Conservation (phyloP, 2,797 vertebrate species). For the Poecilia picta region DNA sequence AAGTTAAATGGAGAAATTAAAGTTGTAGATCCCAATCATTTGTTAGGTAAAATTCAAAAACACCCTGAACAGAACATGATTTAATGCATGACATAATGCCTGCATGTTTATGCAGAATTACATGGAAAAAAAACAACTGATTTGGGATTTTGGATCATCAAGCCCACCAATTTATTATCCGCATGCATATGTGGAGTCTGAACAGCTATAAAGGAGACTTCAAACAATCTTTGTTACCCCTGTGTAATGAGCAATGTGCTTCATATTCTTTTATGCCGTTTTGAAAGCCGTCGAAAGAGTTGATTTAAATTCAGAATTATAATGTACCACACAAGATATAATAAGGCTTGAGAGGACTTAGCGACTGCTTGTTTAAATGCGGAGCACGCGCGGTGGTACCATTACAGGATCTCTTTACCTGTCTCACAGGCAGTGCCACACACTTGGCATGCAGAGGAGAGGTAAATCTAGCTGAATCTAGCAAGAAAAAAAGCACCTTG, state of each 20-base stretch:
- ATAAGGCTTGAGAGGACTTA: slow-evolving; percentile 30
- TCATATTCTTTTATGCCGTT: slow-evolving; percentile 28
- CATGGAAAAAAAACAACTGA: background rate
- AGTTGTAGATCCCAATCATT: slow-evolving; percentile 7
- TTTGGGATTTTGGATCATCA: slow-evolving; percentile 9
- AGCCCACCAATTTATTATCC: background rate
- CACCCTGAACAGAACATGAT: slow-evolving; percentile 1
- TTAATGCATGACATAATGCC: slow-evolving; percentile 10
- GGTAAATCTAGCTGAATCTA: slow-evolving; percentile 42
- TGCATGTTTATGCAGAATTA: slow-evolving; percentile 4
- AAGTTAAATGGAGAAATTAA: slow-evolving; percentile 11
- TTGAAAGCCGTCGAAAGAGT: slow-evolving; percentile 42
- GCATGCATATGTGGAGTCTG: background rate
- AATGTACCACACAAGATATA: slow-evolving; percentile 50
- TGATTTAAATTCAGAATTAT: slow-evolving; percentile 55
- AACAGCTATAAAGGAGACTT: background rate
- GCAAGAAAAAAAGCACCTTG: slow-evolving; percentile 19
- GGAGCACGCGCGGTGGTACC: slow-evolving; percentile 48
- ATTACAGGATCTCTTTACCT: slow-evolving; percentile 67
- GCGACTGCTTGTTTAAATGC: slow-evolving; percentile 51
- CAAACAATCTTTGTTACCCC: slow-evolving; percentile 18
- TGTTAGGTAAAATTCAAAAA: background rate
- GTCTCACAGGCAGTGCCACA: slow-evolving; percentile 51
- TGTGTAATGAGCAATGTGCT: slow-evolving; percentile 17
- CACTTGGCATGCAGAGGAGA: slow-evolving; percentile 49